Evolutionary conservation across 2,888 invertebrate genomes (phyloP).

Genomic region (Shargacucullia verbasci): DNA sequence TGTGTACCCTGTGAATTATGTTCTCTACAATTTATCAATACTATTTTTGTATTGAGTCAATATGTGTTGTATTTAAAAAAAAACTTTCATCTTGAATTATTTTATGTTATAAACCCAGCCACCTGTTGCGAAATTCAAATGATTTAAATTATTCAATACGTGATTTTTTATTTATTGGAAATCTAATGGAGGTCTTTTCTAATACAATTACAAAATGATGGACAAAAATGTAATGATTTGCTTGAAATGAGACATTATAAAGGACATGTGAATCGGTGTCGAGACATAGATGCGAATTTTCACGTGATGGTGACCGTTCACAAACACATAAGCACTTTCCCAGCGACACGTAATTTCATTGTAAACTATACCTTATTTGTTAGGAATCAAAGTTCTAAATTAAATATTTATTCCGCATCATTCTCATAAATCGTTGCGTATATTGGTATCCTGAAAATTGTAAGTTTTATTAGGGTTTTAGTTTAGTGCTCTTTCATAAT

Average conservation of each 20-base stretch:
- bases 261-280: slow-evolving; percentile 34
- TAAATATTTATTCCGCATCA: slow-evolving; percentile 70
- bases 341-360: slow-evolving; percentile 57
- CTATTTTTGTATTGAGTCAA: background rate
- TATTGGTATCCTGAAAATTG: slow-evolving; percentile 76
- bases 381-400: slow-evolving; percentile 50
- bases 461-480: slow-evolving; percentile 46
- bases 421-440: slow-evolving; percentile 79
- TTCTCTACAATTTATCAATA: background rate
- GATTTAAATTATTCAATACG: too few species aligned
- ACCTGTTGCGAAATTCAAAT: slow-evolving; percentile 1
- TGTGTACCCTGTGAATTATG: slow-evolving; percentile 18
- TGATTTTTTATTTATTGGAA: too few species aligned
- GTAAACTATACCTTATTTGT: slow-evolving; percentile 60
- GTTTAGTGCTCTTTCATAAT: too few species aligned
- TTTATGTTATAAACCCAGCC: slow-evolving; percentile 1
- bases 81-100: too few species aligned
- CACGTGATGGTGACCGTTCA: slow-evolving; percentile 45
- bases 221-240: slow-evolving; percentile 32
- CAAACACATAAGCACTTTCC: slow-evolving; percentile 65
- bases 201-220: slow-evolving; percentile 16
- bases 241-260: slow-evolving; percentile 14
- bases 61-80: too few species aligned
- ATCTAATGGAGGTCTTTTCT: background rate
- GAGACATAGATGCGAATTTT: slow-evolving; percentile 32